phyloP scores from a whole-genome alignment of 2,113 vertebrate genomes.

The Dicentrarchus labrax region DNA sequence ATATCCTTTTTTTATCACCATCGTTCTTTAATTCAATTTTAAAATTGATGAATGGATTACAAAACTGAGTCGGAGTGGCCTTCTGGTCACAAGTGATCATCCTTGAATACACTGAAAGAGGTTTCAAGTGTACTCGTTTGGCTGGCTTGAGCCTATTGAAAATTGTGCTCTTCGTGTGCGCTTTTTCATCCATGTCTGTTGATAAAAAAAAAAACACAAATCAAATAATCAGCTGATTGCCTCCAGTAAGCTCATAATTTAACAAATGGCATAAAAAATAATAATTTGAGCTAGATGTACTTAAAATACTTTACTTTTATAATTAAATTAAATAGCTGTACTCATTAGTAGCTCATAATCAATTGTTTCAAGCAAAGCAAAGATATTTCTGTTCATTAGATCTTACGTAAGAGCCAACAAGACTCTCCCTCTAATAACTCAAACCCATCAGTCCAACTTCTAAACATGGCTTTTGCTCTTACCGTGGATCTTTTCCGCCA shows the following conservation, averaged over 20 bases:
- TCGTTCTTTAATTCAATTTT: conserved; percentile 48
- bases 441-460: not conserved
- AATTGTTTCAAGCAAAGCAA: not conserved
- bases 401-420: not conserved
- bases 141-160: not conserved
- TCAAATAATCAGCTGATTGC: not conserved
- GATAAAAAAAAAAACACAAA: not conserved
- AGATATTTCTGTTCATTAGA: not conserved
- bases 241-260: not conserved
- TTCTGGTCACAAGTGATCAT: conserved; percentile 14
- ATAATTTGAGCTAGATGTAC: not conserved
- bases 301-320: not conserved
- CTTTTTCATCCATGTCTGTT: conserved; percentile 43
- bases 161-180: not conserved
- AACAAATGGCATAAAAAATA: not conserved
- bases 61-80: not conserved
- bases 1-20: conserved; percentile 32
- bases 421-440: too few species aligned
- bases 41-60: conserved; percentile 45
- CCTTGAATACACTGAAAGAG: conserved; percentile 47
- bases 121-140: conserved; percentile 36
- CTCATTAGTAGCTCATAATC: not conserved
- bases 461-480: not conserved
- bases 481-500: too few species aligned
- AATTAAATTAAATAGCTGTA: too few species aligned